These are phyloP conservation scores for Smutsia gigantea DNA, from an alignment of 2,797 vertebrate genomes.

Conservation along the genomic window DNA sequence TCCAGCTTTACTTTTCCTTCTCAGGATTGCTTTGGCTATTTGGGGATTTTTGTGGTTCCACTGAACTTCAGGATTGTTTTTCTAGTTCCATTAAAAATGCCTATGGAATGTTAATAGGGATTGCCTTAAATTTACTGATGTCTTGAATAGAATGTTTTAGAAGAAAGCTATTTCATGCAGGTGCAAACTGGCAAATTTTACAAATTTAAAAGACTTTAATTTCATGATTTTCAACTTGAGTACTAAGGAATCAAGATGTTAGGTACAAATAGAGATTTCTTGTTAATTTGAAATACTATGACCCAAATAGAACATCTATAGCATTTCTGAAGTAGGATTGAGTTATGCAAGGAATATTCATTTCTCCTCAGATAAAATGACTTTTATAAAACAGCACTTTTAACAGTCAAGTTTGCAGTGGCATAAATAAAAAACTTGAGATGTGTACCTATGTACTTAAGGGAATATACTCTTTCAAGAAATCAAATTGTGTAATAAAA, in stretches of 20 bases:
- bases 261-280: neutral
- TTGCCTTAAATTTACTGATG: neutral
- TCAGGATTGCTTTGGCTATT: neutral
- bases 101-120: neutral
- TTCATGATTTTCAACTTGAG: neutral
- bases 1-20: neutral
- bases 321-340: neutral
- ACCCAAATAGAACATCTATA: neutral
- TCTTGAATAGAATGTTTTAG: neutral
- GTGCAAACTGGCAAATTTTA: neutral
- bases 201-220: conserved; percentile 2
- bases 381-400: neutral
- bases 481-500: neutral
- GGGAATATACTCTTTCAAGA: neutral
- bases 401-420: neutral
- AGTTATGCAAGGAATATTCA: neutral
- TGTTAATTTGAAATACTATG: neutral
- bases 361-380: neutral
- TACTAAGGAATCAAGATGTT: neutral
- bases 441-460: neutral
- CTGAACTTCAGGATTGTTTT: neutral
- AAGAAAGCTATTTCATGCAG: neutral
- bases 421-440: neutral
- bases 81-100: neutral
- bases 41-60: neutral